Evolutionary conservation across 2,888 invertebrate species (phyloP), one percentile per base, ranked within the genome.

Genomic region (Deilephila porcellus): DNA sequence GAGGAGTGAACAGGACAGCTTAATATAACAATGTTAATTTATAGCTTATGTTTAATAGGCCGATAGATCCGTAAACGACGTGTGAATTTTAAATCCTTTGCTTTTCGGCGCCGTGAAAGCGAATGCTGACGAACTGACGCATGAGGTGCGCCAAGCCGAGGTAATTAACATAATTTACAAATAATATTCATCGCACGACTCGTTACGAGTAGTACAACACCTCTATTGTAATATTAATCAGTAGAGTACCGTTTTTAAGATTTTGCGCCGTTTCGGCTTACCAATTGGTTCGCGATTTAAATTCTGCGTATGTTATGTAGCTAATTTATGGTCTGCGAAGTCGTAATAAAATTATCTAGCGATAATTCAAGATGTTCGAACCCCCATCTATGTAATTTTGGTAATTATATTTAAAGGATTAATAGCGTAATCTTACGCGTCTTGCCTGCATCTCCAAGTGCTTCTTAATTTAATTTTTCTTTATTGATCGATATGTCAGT

Each of bases 91-190:
- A 37, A 73, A 63, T 56, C 19, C 14, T 53, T 56, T 45, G 8
- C 4, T 25, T n/a, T 56, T 37, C 63, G 71, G 71, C 73, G 62
- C 34, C 60, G 73, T 59, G 71, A 75, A 75, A 75, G 71, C 60
- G 62, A 20, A 63, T n/a, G 52, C 6, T 29, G 52, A 67, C 25
- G 29, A 32, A n/a, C 32, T 56, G 70, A 70, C 32, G 59, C 67
- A 62, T n/a, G 34, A 63, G 52, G 11, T 8, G 34, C 19, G 45
- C 64, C 14, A 45, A 67, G 25, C 14, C n/a, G 64, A 5, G 3
- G 14, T 14, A 45, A 19, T 67, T 14, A 45, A 6, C 25, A 45
- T 67, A 25, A 45, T 20, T n/a, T 45, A 45, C 14, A 45, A 67
- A 45, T 67, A 20, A 45, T 25, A 67, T 45, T 45, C 64, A 45